Percentiles rank a stretch among this genome's conserved stretches.
Evolutionary conservation across 2,113 vertebrate species (phyloP).

Genomic region (Myiopsitta monachus): DNA sequence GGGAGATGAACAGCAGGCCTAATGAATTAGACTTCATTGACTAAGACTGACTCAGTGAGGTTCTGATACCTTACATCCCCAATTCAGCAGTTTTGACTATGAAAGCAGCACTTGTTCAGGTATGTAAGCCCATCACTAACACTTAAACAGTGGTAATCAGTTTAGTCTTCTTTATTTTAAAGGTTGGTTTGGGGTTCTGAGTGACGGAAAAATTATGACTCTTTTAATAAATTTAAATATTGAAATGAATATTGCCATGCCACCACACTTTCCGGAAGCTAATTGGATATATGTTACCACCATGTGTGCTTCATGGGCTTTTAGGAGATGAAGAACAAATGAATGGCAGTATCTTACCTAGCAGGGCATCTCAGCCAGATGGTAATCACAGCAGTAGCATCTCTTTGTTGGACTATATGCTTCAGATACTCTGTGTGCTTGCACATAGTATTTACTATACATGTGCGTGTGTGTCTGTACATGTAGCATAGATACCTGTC

Average conservation of each 20-base stretch:
- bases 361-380: neutral
- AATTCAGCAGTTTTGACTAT: neutral
- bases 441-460: neutral
- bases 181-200: neutral
- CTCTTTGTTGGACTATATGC: neutral
- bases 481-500: neutral
- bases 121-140: neutral
- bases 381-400: neutral
- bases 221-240: neutral
- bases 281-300: neutral
- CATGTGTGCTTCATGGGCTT: neutral
- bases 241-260: neutral
- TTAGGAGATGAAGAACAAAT: neutral
- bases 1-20: neutral
- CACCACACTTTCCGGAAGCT: neutral
- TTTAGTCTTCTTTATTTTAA: neutral
- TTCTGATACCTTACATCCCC: neutral
- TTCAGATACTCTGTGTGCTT: neutral
- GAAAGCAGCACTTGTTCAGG: neutral
- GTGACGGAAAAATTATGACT: neutral
- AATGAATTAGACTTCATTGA: neutral
- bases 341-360: neutral
- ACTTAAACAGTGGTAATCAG: neutral
- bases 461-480: rapidly evolving
- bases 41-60: neutral